Evolutionary conservation across 2,113 vertebrate genomes (phyloP), one percentile per base, ranked within the genome.

Genomic region (Oreochromis spilurus): DNA sequence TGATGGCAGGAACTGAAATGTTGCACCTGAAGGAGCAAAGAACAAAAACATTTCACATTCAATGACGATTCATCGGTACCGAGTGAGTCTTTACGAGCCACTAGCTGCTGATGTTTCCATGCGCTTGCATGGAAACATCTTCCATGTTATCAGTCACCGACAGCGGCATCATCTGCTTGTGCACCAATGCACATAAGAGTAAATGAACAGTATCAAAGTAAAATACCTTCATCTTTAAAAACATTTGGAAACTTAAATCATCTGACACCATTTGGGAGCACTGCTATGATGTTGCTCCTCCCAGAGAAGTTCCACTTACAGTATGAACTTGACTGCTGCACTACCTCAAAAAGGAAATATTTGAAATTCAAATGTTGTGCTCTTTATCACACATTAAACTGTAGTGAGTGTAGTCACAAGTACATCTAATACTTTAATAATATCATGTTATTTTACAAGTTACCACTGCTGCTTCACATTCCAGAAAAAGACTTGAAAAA

Each of bases 1-100:
- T 97, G 98, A 91, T 94, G 97, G 91, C 96, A 97, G 80, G 98
- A 97, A 88, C 96, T 93, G 43, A 97, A 98, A 95, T 97, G 98
- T 90, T 98, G 99, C 90, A 99, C 97, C 98, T 99, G 95, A 85
- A 48, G n/a, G 26, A 84, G 57, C 87, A 26, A 82, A 36, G 58
- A 86, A 55, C 9, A 75, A 19, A 1, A 70, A 13, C 1, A 83
- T 10, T 11, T 9, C 2, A 12, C 4, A 9, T 65, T 38, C 34
- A 38, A 21, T 11, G 4, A 38, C 1, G 21, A 82, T 5, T 60
- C 40, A 89, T 40, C 7, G 6, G 54, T 9, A 79, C 43, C 2
- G 13, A 57, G 13, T 53, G 17, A 3, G 8, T 38, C 57, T 79
- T 53, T 26, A n/a, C 19, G 19, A 57, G 53, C 85, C 91, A 92